phyloP scores from a whole-genome alignment of 2,113 vertebrate species.

The Podarcis raffonei region DNA sequence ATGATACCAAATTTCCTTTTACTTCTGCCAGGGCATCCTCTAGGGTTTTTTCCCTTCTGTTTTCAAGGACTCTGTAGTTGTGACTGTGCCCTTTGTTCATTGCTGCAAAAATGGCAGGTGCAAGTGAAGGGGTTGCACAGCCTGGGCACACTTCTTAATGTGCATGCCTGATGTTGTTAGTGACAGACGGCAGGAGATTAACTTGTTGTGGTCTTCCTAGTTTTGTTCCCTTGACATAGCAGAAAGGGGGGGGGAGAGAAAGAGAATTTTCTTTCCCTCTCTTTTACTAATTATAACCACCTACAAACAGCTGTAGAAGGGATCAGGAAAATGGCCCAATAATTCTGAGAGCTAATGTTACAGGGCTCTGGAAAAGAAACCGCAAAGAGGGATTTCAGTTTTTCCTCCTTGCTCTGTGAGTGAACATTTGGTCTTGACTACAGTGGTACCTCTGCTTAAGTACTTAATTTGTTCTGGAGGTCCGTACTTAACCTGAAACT shows the following conservation, averaged over 20 bases:
- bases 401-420: neutral
- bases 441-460: too few relatives aligned
- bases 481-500: too few relatives aligned
- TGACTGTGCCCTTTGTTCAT: conserved; percentile 34
- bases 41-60: rapidly evolving
- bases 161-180: neutral
- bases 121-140: neutral
- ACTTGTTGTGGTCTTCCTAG: neutral
- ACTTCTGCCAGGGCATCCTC: neutral
- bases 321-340: conserved; percentile 18
- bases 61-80: neutral
- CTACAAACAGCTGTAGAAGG: neutral
- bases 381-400: neutral
- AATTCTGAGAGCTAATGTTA: neutral
- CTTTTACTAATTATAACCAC: neutral
- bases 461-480: too few relatives aligned
- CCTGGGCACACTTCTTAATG: neutral
- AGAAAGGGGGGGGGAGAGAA: neutral
- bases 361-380: neutral
- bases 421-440: neutral
- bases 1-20: conserved; percentile 9
- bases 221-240: neutral
- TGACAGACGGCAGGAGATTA: neutral
- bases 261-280: neutral
- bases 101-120: neutral